Base-by-base conservation (phyloP, 2,888 invertebrate species). In the Machimus atricapillus region DNA sequence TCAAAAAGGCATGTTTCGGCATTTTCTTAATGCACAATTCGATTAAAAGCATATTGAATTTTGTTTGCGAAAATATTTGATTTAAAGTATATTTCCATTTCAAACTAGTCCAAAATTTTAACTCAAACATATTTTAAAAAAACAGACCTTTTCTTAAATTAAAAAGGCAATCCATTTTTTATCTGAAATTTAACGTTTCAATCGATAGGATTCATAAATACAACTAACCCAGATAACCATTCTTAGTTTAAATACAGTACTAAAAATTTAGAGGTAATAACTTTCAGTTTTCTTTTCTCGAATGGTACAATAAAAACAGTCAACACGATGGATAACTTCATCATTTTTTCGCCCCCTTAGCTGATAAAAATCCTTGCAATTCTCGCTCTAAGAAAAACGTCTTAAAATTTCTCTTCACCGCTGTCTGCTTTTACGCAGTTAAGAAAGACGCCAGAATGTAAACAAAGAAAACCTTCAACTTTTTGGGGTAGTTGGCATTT, bases 391-490 rank as follows among this genome's bases (percentile, higher is more conserved):
- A 66, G 27, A 23, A 27, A 27, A 23, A 7, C 23, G 66, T 66
- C 66, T 66, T 66, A 76, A 14, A 76, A 34, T 76, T 76, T 40
- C 76, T 40, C 19, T n/a, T 16, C 37, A 37, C 37, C n/a, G 2
- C 76, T 19, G 76, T 12, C 37, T 78, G 78, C 37, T 82, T 82
- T 37, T 82, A 82, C 82, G 82, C 82, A 82, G 58, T 82, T 82
- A 12, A 31, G 37, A 58, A 34, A 82, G 82, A 82, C 82, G 82
- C 82, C 82, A 82, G 52, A 82, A 82, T 58, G 82, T 82, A 82
- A 82, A 82, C 82, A 82, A 82, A 56, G 58, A 58, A 82, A 66
- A 40, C 82, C 82, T 82, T 66, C 58, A 81, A 56, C 56, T 52
- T 34, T 34, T 34, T 40, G 58, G 66, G 82, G 82, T 82, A 58